Conservation (phyloP, 1,140 invertebrate species). For the Aplysia californica region DNA sequence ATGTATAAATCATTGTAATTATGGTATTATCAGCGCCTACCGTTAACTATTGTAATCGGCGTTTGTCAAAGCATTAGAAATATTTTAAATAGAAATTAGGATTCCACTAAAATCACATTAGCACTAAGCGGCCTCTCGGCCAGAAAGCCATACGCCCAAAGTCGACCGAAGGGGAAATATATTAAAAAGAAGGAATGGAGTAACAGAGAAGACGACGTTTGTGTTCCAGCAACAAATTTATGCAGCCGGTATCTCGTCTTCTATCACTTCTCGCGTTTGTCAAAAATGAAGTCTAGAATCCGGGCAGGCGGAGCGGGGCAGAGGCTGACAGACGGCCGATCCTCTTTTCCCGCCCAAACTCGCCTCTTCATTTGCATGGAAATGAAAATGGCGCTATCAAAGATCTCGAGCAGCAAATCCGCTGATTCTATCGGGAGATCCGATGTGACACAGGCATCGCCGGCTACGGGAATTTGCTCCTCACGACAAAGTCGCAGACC, state of each 20-base stretch:
- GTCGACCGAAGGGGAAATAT: no score
- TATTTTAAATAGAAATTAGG: no score
- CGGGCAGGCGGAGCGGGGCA: background rate
- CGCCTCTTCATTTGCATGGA: constrained; percentile 22
- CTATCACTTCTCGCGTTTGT: constrained; percentile 12
- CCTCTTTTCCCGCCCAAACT: background rate
- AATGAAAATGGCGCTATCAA: constrained; percentile 27
- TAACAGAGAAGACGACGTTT: no score
- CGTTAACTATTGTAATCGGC: no score
- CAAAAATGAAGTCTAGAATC: constrained; percentile 23
- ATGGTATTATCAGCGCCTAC: no score
- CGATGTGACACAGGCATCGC: constrained; percentile 9
- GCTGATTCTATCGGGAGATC: constrained; percentile 9
- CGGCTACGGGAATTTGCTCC: background rate
- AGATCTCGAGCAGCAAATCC: constrained; percentile 3
- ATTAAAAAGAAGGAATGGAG: no score
- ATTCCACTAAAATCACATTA: no score
- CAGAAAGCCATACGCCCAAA: no score
- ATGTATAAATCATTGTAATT: no score
- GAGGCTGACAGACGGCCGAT: background rate
- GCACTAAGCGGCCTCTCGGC: no score
- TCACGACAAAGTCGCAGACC: background rate
- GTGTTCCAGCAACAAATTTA: constrained; percentile 30
- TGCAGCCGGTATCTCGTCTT: constrained; percentile 15
- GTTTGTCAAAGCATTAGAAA: no score